Evolutionary conservation across 1,140 invertebrate genomes (phyloP), one percentile per base, ranked within the genome.

Genomic region (Dufourea novaeangliae): DNA sequence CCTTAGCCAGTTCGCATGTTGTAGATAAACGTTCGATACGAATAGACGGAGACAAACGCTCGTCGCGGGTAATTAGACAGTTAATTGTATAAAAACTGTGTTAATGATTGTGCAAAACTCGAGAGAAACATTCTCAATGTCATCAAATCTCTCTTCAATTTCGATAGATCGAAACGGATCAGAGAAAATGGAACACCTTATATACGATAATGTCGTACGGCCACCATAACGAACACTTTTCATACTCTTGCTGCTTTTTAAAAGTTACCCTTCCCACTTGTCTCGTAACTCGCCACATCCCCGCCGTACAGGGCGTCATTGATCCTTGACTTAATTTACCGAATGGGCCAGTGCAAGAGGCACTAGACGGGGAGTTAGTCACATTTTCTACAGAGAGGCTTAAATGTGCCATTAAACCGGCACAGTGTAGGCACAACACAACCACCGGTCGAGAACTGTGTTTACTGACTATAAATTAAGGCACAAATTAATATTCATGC

Each of bases 391-490:
- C 29, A 8, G n/a, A 57, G 20, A 0, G 14, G n/a, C n/a, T 34
- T 25, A 20, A 44, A 75, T 22, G 37, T 20, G 8, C 14, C 27
- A 67, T 75, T 75, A 75, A 50, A 44, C 50, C 6, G 27, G 1
- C 14, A 11, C 46, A 12, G 27, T 41, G 71, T 74, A 14, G 34
- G 50, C 17, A 75, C 20, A 27, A 25, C 34, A 22, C 32, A 46
- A 2, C 22, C 11, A 25, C 0, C 22, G 59, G 8, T n/a, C 20
- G 46, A 6, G 37, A 8, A 44, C 68, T 32, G 14, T 56, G 22
- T 67, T 57, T 44, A 67, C 10, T 17, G 25, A 17, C 37, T 34
- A 75, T 75, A 75, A 75, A 75, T 67, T 75, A 32, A 54, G 37
- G 14, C 20, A 56, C 25, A 44, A 75, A 67, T 67, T 44, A 67